Conservation (phyloP, 2,888 invertebrate species). For the Sinelater perroti region DNA sequence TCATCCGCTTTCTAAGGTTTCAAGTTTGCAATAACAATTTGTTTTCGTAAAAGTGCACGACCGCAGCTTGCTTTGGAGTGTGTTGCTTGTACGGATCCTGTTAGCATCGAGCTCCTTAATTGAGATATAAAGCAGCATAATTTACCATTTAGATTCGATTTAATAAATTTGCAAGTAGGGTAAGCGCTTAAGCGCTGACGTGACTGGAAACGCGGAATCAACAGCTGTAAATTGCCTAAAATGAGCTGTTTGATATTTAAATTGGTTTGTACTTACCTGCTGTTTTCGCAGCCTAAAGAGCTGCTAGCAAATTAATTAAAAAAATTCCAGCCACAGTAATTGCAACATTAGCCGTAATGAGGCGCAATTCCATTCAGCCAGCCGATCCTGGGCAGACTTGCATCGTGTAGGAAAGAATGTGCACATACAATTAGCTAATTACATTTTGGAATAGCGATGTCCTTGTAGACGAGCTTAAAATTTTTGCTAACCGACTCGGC, state of each 20-base stretch:
- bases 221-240: background rate
- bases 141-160: slow-evolving; percentile 6
- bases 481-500: slow-evolving; percentile 2
- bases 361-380: too few species aligned
- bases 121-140: slow-evolving; percentile 4
- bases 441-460: slow-evolving; percentile 1
- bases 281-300: too few species aligned
- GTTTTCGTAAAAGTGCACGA: background rate
- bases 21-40: too few species aligned
- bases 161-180: slow-evolving; percentile 8
- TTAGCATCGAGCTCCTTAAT: background rate
- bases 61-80: background rate
- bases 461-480: slow-evolving; percentile 2
- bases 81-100: background rate
- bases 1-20: too few species aligned
- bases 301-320: too few species aligned
- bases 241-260: background rate
- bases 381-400: too few species aligned
- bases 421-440: background rate
- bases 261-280: too few species aligned
- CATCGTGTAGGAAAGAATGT: background rate
- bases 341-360: too few species aligned
- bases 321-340: too few species aligned
- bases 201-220: background rate
- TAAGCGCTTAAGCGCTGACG: slow-evolving; percentile 3